phyloP scores from a whole-genome alignment of 2,113 vertebrate species.

The Dicaeum eximium region DNA sequence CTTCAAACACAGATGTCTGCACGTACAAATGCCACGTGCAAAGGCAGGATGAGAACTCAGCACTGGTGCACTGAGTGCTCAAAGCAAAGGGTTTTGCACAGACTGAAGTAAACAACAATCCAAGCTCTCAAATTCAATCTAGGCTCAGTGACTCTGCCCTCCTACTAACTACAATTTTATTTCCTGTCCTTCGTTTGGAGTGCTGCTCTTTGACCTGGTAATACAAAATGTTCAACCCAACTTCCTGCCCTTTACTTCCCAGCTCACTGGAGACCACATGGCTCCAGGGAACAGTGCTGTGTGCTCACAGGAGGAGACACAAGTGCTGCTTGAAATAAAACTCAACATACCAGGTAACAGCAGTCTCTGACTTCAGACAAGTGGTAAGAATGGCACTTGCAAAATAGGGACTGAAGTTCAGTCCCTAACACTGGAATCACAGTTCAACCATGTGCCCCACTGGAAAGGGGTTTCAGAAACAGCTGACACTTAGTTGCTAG shows the following conservation, averaged over 20 bases:
- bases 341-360: not conserved
- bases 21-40: not conserved
- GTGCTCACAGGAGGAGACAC: not conserved
- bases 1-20: not conserved
- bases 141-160: not conserved
- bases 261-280: not conserved
- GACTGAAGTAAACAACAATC: not conserved
- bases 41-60: not conserved
- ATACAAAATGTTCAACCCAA: not conserved
- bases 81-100: not conserved
- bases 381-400: not conserved
- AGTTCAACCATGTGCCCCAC: not conserved
- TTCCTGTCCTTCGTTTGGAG: not conserved
- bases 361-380: not conserved
- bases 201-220: not conserved
- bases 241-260: not conserved
- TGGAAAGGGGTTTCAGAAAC: not conserved
- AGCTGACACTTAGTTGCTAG: not conserved
- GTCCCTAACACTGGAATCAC: not conserved
- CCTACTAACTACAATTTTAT: not conserved
- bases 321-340: not conserved
- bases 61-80: not conserved
- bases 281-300: not conserved
- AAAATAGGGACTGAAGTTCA: not conserved
- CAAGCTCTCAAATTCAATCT: not conserved